Conservation (phyloP, 2,888 invertebrate genomes). For the Trichacis sp. region DNA sequence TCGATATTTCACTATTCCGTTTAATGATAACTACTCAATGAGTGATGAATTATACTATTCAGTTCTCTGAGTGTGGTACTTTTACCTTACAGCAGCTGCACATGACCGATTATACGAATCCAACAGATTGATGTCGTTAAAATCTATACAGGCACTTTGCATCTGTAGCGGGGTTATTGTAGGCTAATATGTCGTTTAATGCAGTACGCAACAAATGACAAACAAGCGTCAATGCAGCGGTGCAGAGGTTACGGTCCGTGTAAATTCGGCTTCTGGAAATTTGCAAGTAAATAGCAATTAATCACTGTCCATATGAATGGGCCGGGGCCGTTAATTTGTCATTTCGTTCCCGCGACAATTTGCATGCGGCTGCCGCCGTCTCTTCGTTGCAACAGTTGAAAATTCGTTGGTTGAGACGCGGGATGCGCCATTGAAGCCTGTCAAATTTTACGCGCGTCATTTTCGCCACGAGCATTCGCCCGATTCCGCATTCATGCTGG, state of each 20-base stretch:
- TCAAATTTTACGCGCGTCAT: no score
- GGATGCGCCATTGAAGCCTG: not conserved
- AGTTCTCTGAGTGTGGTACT: no score
- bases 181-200: constrained; percentile 45
- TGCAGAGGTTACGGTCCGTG: constrained; percentile 49
- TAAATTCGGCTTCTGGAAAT: constrained; percentile 60
- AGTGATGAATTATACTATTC: no score
- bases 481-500: no score
- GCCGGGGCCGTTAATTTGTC: constrained; percentile 62
- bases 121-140: constrained; percentile 18
- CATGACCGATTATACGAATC: not conserved
- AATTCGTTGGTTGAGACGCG: constrained; percentile 13
- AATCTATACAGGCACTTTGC: constrained; percentile 33
- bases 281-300: constrained; percentile 68
- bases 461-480: no score
- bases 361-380: constrained; percentile 50
- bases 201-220: constrained; percentile 57
- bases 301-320: constrained; percentile 63
- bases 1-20: no score
- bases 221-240: constrained; percentile 54
- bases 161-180: constrained; percentile 16
- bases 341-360: constrained; percentile 60
- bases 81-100: not conserved
- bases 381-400: constrained; percentile 19
- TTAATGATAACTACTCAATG: no score